phyloP scores from a whole-genome alignment of 2,113 vertebrate species.

The Lota lota region DNA sequence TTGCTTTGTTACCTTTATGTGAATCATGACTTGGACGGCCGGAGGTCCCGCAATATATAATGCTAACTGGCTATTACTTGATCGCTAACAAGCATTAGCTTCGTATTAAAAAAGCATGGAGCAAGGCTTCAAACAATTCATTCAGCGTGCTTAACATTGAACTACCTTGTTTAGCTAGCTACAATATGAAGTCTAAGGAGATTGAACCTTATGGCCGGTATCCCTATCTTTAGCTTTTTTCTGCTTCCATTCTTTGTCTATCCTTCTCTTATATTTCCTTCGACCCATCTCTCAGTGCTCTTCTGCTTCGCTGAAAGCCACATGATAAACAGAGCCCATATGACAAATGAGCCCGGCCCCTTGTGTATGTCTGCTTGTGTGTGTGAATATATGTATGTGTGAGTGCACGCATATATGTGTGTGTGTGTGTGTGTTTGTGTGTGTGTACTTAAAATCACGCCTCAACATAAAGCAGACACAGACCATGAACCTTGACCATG shows the following conservation, averaged over 20 bases:
- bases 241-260: neutral
- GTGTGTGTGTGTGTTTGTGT: neutral
- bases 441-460: neutral
- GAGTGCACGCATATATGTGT: neutral
- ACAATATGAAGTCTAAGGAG: too few species aligned
- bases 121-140: too few species aligned
- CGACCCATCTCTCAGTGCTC: neutral
- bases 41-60: too few species aligned
- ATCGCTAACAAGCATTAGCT: too few species aligned
- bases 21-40: too few species aligned
- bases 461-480: neutral
- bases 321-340: conserved; percentile 28
- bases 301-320: conserved; percentile 15
- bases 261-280: conserved; percentile 6
- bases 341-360: conserved; percentile 51
- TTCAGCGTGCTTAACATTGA: too few species aligned
- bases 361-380: conserved; percentile 13
- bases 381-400: neutral
- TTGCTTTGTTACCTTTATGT: too few species aligned
- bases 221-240: neutral
- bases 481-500: neutral
- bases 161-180: too few species aligned
- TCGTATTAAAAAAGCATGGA: too few species aligned
- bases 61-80: too few species aligned
- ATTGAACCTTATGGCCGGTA: too few species aligned